Evolutionary conservation across 2,888 invertebrate genomes (phyloP), one percentile per base, ranked within the genome.

Genomic region (Therioaphis trifolii): DNA sequence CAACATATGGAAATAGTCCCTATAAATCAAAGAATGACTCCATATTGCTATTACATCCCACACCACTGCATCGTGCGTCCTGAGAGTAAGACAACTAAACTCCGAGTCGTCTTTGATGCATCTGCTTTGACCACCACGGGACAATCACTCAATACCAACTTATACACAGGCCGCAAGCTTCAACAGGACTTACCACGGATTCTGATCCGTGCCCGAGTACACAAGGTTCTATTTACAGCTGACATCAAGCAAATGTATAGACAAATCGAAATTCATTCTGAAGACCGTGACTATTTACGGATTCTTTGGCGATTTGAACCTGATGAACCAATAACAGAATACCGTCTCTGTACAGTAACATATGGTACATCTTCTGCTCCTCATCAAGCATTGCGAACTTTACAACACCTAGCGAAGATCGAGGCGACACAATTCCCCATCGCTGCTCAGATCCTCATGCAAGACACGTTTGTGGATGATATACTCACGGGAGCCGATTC

Each of bases 401-500:
- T 75, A 5, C 77, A 46, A 11, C 2, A 46, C 1, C 12, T 77
- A 15, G 61, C 61, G 0, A 1, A 84, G 15, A 12, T 24, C 11
- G 52, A 55, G 21, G 18, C 49, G 2, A 1, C 0, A 0, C 71
- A 4, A 29, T 68, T 11, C 1, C 71, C 80, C 0, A n/a, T 49
- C 0, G 71, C 79, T 2, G 85, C 85, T 14, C 52, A 85, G 4
- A 52, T 63, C 12, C n/a, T 85, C 15, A 46, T 85, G 4, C 71
- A 46, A 18, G 86, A 55, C 49, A 86, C 4, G 35, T 86, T 2
- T 84, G 86, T 0, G n/a, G n/a, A n/a, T n/a, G n/a, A n/a, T n/a
- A n/a, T n/a, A n/a, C n/a, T n/a, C n/a, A n/a, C n/a, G n/a, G 86
- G 86, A 12, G 29, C 63, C 2, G 11, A 46, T 49, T 21, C 40